A percentile compares a stretch with the other conserved stretches of the same genome.
These are phyloP conservation scores for Papilio polyxenes DNA, from an alignment of 1,140 invertebrate species.

Conservation along the genomic window DNA sequence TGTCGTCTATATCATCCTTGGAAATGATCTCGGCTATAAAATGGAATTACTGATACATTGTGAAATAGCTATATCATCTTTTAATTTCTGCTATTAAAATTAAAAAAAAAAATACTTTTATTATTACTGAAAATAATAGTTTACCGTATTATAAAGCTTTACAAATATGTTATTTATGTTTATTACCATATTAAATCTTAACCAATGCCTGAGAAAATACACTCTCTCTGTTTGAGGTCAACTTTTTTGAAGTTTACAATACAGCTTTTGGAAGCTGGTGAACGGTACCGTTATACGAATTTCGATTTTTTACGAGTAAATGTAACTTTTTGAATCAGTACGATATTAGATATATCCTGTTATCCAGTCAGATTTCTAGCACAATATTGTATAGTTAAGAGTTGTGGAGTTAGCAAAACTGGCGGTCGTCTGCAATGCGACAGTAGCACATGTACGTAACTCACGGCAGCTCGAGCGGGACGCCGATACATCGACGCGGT, in stretches of 20 bases:
- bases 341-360: no score
- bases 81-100: neutral
- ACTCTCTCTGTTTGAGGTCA: no score
- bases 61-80: neutral
- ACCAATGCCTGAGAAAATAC: no score
- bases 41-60: neutral
- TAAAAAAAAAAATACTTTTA: neutral
- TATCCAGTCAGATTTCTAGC: neutral
- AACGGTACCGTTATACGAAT: no score
- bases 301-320: no score
- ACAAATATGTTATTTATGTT: no score
- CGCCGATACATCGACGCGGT: neutral
- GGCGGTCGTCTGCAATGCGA: constrained; percentile 27
- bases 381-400: neutral
- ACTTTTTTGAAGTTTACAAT: no score
- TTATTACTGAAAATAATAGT: no score
- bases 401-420: constrained; percentile 1
- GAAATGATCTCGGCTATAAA: constrained; percentile 10
- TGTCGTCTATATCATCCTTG: constrained; percentile 5
- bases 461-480: neutral
- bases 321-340: no score
- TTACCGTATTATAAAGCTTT: no score
- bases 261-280: no score
- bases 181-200: no score
- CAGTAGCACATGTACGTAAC: constrained; percentile 18